phyloP scores from a whole-genome alignment of 2,797 vertebrate genomes.

The Rhynchotus rufescens region DNA sequence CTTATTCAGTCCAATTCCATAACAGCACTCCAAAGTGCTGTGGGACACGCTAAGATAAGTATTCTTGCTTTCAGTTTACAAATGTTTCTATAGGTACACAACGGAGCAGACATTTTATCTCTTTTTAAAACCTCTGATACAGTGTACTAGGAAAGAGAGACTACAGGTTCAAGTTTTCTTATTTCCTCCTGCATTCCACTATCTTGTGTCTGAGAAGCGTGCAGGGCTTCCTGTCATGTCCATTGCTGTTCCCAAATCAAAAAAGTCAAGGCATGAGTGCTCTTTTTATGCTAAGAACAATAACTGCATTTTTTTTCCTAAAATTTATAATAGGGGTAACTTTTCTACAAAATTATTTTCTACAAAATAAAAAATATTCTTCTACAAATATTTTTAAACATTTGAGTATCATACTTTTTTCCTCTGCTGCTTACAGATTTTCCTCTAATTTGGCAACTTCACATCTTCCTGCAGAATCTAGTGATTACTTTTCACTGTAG shows the following conservation, averaged over 20 bases:
- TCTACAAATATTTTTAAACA: too few relatives aligned
- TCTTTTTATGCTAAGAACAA: not conserved
- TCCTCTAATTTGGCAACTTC: not conserved
- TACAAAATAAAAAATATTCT: too few relatives aligned
- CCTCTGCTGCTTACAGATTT: not conserved
- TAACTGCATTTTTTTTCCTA: not conserved
- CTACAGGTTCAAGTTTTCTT: not conserved
- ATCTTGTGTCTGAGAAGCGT: not conserved
- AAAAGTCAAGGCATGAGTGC: not conserved
- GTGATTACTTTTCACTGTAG: not conserved
- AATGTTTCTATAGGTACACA: not conserved
- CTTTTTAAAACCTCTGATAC: not conserved
- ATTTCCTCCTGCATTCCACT: not conserved
- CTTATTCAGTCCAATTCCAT: not conserved
- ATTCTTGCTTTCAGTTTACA: not conserved
- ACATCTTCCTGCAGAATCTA: not conserved
- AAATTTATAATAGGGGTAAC: too few relatives aligned
- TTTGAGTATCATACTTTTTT: not conserved
- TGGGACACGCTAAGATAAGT: not conserved
- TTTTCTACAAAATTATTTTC: too few relatives aligned
- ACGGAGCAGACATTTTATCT: not conserved
- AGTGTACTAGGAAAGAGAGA: not conserved
- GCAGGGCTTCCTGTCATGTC: not conserved
- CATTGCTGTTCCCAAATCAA: not conserved
- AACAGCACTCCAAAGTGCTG: not conserved